Conservation (phyloP, 2,797 vertebrate species). For the Fratercula arctica region DNA sequence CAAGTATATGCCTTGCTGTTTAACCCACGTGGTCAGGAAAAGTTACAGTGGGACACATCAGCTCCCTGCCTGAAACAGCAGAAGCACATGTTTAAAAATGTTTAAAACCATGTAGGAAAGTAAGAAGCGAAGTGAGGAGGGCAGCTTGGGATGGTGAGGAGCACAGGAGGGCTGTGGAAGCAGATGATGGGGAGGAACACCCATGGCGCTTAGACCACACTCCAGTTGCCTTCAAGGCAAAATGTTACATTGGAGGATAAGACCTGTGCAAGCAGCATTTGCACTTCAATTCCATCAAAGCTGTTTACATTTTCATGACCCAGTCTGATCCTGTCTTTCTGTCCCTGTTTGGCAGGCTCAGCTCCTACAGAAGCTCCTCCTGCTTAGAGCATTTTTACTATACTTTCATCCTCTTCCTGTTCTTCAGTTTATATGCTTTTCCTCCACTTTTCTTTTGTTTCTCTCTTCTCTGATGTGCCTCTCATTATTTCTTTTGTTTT, state of each 20-base stretch:
- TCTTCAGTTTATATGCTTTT: background rate
- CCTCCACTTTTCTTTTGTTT: background rate
- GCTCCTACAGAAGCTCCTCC: background rate
- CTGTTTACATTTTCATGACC: background rate
- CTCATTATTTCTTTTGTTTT: background rate
- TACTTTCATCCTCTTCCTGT: background rate
- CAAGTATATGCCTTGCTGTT: background rate
- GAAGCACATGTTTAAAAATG: background rate
- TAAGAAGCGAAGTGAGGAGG: background rate
- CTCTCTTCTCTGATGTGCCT: background rate
- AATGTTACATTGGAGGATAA: background rate
- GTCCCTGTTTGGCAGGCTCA: background rate
- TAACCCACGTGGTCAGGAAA: background rate
- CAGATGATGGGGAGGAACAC: background rate
- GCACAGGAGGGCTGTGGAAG: background rate
- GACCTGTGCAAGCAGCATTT: background rate
- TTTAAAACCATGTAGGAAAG: background rate
- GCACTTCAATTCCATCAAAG: background rate
- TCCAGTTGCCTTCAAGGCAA: slow-evolving; percentile 12
- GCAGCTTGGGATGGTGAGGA: background rate
- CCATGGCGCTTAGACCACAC: background rate
- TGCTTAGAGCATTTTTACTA: background rate
- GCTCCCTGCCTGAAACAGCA: background rate
- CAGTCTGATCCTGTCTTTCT: background rate
- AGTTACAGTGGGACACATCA: background rate